Percentiles rank a stretch among this genome's conserved stretches.
Evolutionary conservation across 2,888 invertebrate species (phyloP).

Genomic region (Drosophila tripunctata): DNA sequence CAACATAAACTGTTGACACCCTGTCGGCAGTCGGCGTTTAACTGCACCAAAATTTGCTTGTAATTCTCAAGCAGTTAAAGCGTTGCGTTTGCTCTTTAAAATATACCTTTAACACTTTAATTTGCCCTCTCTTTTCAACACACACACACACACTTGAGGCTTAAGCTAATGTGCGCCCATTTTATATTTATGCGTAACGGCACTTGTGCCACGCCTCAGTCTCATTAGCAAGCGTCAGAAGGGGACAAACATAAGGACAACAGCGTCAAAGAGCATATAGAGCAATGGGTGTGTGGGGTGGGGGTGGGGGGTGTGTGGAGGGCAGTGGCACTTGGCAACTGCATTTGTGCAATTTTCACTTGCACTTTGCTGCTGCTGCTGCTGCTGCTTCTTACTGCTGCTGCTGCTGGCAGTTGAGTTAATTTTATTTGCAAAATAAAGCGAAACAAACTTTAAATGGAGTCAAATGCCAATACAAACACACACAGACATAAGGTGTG

Average conservation of each 20-base stretch:
- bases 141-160: slow-evolving; percentile 43
- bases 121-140: neutral
- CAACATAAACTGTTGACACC: slow-evolving; percentile 9
- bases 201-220: slow-evolving; percentile 50
- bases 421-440: slow-evolving; percentile 81
- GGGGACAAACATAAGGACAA: slow-evolving; percentile 19
- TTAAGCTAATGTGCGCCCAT: slow-evolving; percentile 77
- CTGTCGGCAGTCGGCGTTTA: slow-evolving; percentile 6
- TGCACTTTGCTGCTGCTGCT: slow-evolving; percentile 69
- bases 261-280: slow-evolving; percentile 5
- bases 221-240: slow-evolving; percentile 63
- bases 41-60: neutral
- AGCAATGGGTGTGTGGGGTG: neutral
- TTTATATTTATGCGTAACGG: slow-evolving; percentile 73
- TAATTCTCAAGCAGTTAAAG: slow-evolving; percentile 5
- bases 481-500: slow-evolving; percentile 19
- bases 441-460: slow-evolving; percentile 79
- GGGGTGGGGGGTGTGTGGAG: neutral
- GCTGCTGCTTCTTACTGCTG: neutral
- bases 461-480: slow-evolving; percentile 78
- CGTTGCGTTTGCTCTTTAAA: neutral
- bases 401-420: slow-evolving; percentile 70
- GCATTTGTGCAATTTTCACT: slow-evolving; percentile 69
- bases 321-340: slow-evolving; percentile 68
- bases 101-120: too few relatives aligned